Percentiles rank a stretch among this genome's conserved stretches.
Evolutionary conservation across 2,797 vertebrate genomes (phyloP).

Genomic region (Syngnathus acus): DNA sequence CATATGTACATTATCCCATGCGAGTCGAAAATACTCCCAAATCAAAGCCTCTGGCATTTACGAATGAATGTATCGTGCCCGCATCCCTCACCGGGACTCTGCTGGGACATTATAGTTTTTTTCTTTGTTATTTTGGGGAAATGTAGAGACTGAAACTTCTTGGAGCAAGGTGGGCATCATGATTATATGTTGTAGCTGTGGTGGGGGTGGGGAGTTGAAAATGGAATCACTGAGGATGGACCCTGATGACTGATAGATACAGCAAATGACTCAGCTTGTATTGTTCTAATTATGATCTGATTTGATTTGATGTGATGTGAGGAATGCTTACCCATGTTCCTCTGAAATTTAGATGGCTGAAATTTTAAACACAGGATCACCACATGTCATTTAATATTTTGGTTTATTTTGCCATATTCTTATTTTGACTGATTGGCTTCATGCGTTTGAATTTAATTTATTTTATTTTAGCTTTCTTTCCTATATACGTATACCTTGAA

Average conservation of each 20-base stretch:
- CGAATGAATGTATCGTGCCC: conserved; percentile 64
- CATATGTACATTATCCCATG: conserved; percentile 24
- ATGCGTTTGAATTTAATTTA: no score
- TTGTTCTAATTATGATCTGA: not conserved
- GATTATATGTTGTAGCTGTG: conserved; percentile 2
- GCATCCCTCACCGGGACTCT: conserved; percentile 40
- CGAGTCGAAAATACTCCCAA: conserved; percentile 29
- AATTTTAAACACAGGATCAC: no score
- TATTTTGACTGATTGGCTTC: no score
- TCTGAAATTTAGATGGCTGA: not conserved
- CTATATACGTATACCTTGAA: no score
- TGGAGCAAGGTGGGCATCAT: conserved; percentile 22
- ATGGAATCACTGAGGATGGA: not conserved
- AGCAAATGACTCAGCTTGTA: not conserved
- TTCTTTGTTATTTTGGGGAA: conserved; percentile 28
- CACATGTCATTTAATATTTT: not conserved
- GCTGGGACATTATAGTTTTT: conserved; percentile 39
- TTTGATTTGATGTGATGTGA: not conserved
- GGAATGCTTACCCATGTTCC: not conserved
- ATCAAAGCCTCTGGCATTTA: conserved; percentile 33
- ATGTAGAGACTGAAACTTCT: conserved; percentile 11
- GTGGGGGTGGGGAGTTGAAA: not conserved
- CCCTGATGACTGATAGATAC: not conserved
- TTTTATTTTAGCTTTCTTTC: no score
- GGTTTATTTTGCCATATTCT: not conserved